Conservation (phyloP, 2,888 invertebrate genomes). For the Xestobium rufovillosum region DNA sequence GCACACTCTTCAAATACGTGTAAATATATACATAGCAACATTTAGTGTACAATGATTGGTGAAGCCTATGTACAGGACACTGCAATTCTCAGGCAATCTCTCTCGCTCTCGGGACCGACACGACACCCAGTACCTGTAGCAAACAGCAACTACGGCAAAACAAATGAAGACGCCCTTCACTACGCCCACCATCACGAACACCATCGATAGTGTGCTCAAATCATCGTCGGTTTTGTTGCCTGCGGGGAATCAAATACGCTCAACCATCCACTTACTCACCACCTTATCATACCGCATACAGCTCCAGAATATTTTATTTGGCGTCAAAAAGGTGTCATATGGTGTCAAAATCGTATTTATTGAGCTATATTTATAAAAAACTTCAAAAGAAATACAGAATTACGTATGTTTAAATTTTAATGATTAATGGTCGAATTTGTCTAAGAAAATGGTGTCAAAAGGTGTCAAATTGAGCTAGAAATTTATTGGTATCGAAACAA, state of each 20-base stretch:
- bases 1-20: slow-evolving; percentile 18
- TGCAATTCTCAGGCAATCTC: slow-evolving; percentile 28
- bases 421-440: too few relatives aligned
- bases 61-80: slow-evolving; percentile 42
- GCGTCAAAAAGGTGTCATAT: too few relatives aligned
- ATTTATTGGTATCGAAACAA: too few relatives aligned
- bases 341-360: too few relatives aligned
- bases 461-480: too few relatives aligned
- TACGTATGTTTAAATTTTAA: too few relatives aligned
- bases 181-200: slow-evolving; percentile 86
- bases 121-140: slow-evolving; percentile 74
- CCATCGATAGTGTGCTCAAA: slow-evolving; percentile 85
- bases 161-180: slow-evolving; percentile 92
- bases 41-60: slow-evolving; percentile 14
- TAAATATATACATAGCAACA: slow-evolving; percentile 7
- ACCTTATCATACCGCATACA: slow-evolving; percentile 1
- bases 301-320: too few relatives aligned
- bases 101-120: slow-evolving; percentile 25
- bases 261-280: slow-evolving; percentile 9
- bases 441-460: too few relatives aligned
- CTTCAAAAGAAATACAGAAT: too few relatives aligned
- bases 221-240: slow-evolving; percentile 70
- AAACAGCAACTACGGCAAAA: slow-evolving; percentile 91
- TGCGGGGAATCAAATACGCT: slow-evolving; percentile 45
- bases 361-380: too few relatives aligned